Base-by-base conservation (phyloP, 2,797 vertebrate species). In the Microcaecilia unicolor region DNA sequence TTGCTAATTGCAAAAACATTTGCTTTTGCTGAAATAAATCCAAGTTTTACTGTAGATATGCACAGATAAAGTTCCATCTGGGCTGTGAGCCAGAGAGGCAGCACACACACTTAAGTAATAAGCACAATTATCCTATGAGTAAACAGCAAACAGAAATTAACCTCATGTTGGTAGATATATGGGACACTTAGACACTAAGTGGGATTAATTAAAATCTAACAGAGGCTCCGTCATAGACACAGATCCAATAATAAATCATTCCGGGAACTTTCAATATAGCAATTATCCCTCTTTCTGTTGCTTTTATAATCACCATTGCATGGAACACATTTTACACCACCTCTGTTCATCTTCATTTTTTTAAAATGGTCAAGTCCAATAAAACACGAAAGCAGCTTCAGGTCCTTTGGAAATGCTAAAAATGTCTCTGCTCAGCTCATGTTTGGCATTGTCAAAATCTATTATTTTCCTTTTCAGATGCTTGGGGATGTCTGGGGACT, bases 141-240 rank as follows among this genome's bases (percentile, higher is more conserved):
- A 68, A 76, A 73, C 59, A 61, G 42, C 46, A 58, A 27, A 49
- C 62, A 62, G 44, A 57, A 73, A 48, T 67, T 57, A 58, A 62
- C 42, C 47, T 65, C 44, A 5, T 67, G 65, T 68, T 73, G 57
- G 18, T 44, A 69, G 64, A 68, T 52, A 48, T 49, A 61, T 34
- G 41, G 55, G 30, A 40, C 35, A 43, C 60, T 75, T 63, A 72
- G 63, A 76, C 40, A 57, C 64, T 67, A 72, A 70, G 61, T 68
- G 49, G 58, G 47, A 69, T 72, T 70, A 70, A 78, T 78, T 74
- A 71, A 69, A 67, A 55, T 52, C 50, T 50, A 51, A 36, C 60
- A 40, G 45, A 31, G 42, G 23, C 55, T 58, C 48, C 51, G 33
- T 63, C 46, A 31, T 9, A 59, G 54, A 51, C 39, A 48, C 44